phyloP scores from a whole-genome alignment of 2,888 invertebrate species.

The Magallana nippona region DNA sequence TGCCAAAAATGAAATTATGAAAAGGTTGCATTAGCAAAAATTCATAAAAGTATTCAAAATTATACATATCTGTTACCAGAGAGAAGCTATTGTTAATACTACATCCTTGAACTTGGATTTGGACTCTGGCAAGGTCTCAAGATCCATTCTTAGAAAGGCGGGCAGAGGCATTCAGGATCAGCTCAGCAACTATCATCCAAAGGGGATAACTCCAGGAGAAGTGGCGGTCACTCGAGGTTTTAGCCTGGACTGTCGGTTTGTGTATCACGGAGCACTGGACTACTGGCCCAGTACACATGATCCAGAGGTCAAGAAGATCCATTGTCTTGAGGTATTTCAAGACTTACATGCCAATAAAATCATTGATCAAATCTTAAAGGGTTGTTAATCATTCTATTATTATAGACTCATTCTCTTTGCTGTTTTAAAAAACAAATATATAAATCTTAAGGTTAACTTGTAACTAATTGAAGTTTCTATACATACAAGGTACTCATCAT shows the following conservation, averaged over 20 bases:
- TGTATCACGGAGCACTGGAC: constrained; percentile 37
- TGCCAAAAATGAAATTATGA: no score
- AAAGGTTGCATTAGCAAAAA: no score
- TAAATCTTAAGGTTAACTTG: no score
- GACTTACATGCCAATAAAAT: no score
- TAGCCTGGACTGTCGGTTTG: constrained; percentile 28
- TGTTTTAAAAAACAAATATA: neutral
- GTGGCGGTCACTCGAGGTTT: neutral
- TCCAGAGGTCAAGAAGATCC: neutral
- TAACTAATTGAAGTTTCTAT: neutral
- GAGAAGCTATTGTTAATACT: constrained; percentile 36
- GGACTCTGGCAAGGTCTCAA: constrained; percentile 32
- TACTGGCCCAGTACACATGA: constrained; percentile 20
- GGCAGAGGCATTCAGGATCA: constrained; percentile 20
- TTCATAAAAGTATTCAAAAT: neutral
- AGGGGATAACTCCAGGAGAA: neutral
- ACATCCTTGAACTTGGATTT: constrained; percentile 19
- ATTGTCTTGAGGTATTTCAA: constrained; percentile 18
- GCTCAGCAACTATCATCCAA: neutral
- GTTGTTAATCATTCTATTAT: no score
- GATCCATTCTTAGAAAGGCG: constrained; percentile 28
- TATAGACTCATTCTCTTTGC: no score
- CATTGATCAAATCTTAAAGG: no score
- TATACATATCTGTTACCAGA: neutral
- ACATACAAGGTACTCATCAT: no score